A percentile compares a stretch with the other conserved stretches of the same genome.
Evolutionary conservation across 2,888 invertebrate species (phyloP).

Genomic region (Chironomus riparius): DNA sequence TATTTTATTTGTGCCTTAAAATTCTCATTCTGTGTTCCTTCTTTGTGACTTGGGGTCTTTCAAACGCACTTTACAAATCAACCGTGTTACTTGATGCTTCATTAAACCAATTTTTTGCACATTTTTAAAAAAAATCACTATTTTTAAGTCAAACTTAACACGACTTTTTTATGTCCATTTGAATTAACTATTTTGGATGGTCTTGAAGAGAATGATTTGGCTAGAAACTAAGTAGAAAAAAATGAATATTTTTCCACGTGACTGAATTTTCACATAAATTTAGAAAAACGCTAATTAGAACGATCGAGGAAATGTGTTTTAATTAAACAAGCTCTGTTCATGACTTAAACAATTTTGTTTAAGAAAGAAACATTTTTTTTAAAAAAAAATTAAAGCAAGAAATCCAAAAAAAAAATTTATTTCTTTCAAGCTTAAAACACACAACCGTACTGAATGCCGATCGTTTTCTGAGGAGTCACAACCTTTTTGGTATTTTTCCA

Average conservation of each 20-base stretch:
- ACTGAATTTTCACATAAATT: neutral
- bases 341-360: too few relatives aligned
- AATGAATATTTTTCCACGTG: neutral
- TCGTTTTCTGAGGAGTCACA: constrained; percentile 10
- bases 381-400: neutral
- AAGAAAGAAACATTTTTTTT: too few relatives aligned
- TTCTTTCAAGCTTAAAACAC: neutral
- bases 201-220: too few relatives aligned
- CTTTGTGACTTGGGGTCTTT: neutral
- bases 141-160: neutral
- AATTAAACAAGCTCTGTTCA: too few relatives aligned
- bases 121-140: neutral
- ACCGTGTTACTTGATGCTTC: too few relatives aligned
- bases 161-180: neutral
- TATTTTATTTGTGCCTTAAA: neutral
- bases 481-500: constrained; percentile 36
- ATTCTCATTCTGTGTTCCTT: neutral
- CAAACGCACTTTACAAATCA: neutral
- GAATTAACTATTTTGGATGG: too few relatives aligned
- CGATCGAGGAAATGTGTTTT: too few relatives aligned
- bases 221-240: too few relatives aligned
- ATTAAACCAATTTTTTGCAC: neutral
- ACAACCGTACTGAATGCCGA: neutral
- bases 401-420: neutral
- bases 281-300: neutral